Base-by-base conservation (phyloP, 1,140 invertebrate genomes). In the Philopotamus ludificatus region DNA sequence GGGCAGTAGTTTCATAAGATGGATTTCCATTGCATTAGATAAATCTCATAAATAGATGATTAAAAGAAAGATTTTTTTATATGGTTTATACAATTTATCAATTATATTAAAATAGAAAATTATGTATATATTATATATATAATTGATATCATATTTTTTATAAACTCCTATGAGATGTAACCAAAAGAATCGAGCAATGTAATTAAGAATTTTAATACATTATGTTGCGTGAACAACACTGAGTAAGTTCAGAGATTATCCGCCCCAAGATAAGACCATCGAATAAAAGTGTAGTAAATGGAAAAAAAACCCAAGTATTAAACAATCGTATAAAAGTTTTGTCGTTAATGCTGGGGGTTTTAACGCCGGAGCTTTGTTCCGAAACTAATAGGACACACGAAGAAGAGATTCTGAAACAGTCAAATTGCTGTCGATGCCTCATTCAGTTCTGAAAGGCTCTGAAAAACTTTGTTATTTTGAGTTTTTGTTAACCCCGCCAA, bases 291-390 rank as follows among this genome's bases (percentile, higher is more conserved):
- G 4, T 12, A 3, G 10, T 16, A 44, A 16, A 9, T 39, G 42
- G 25, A 20, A 28, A 60, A 54, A 60, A 47, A 21, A 15, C 12
- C 18, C 18, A 34, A 26, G 57, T 44, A 60, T 60, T 60, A 58
- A 58, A 60, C 57, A 47, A 47, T 23, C 57, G 57, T 60, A 60
- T 60, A 60, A 60, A 60, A 60, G 57, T 60, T 58, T 44, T 16
- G 1, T 16, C 20, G 21, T 44, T 60, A 60, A 60, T 60, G 42
- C 57, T 7, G 7, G 4, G 53, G 42, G 42, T 60, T 42, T 60
- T 47, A 60, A 47, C 57, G 57, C 55, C n/a, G 10, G 26, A 26
- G 57, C 57, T 60, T 60, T 60, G 57, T 60, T 60, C 21, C 42
- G 21, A 21, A n/a, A 44, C 42, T 60, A 60, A 60, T 60, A 34